Base-by-base conservation (phyloP, 1,140 invertebrate genomes). In the Saxidomus purpurata region DNA sequence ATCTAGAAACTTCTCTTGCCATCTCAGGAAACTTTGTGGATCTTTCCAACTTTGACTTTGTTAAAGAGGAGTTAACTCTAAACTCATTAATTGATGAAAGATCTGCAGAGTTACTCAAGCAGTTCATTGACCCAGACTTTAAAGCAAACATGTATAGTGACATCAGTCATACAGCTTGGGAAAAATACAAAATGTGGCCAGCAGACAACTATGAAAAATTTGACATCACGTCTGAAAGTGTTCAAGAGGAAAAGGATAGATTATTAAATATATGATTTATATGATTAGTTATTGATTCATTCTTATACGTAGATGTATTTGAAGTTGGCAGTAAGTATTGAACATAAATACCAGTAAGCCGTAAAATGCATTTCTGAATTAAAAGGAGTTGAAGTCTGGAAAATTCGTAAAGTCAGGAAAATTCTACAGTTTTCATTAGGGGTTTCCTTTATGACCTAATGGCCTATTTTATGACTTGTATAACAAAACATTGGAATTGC, bases 21-120 rank as follows among this genome's bases (percentile, higher is more conserved):
- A 93, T 95, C n/a, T 94, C 94, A 34, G 92, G 91, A 17, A 95
- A 95, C 79, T 94, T 94, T 93, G 94, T 95, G 11, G 93, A 95
- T 86, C 40, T 91, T 15, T 93, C 94, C 19, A 95, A 95, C 87
- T 91, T 93, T 43, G 22, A 74, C 0, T 19, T 52, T 31, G 93
- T 93, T 0, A 89, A 89, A 74, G 80, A 91, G 25, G 94, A 95
- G 69, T 84, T 95, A 13, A 77, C 91, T 31, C 71, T 95, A 2
- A 94, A 87, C 84, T 83, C 85, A 31, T 49, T 94, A 2, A 28
- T 93, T 15, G 94, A 95, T 71, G 88, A 90, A 11, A 90, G 93
- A 67, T 89, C 93, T 28, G 55, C 74, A 15, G 93, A 95, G 34
- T 89, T 95, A n/a, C 63, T 92, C 0, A 40, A 89, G 36, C 93